A percentile compares a stretch with the other conserved stretches of the same genome.
phyloP scores from a whole-genome alignment of 2,797 vertebrate species.

The Chelon auratus region DNA sequence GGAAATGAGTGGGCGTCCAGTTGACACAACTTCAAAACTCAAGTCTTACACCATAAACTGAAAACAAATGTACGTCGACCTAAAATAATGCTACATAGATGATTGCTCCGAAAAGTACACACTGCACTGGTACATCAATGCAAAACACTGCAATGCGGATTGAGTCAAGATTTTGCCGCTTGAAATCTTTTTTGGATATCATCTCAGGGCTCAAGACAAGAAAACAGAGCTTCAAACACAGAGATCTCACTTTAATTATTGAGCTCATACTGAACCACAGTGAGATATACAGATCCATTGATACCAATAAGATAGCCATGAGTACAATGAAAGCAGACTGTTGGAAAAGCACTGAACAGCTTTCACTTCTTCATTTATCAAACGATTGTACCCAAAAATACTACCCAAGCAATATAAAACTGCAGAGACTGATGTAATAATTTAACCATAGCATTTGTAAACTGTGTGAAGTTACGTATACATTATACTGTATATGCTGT shows the following conservation, averaged over 20 bases:
- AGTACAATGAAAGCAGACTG: neutral
- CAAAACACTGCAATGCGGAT: neutral
- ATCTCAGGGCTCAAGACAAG: neutral
- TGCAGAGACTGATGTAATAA: neutral
- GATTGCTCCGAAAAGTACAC: neutral
- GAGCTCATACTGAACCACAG: neutral
- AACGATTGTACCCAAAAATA: too few relatives aligned
- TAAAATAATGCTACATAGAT: neutral
- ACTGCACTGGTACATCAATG: neutral
- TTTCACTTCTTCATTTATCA: neutral
- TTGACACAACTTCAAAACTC: slow-evolving; percentile 18
- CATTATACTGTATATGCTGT: neutral
- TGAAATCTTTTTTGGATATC: too few relatives aligned
- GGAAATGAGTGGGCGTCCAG: slow-evolving; percentile 62
- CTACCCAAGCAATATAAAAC: neutral
- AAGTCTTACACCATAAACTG: slow-evolving; percentile 13
- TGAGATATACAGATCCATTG: neutral
- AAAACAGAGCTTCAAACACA: slow-evolving; percentile 22
- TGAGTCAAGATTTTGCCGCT: neutral
- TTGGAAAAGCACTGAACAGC: neutral
- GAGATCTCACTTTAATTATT: slow-evolving; percentile 29
- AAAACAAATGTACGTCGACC: slow-evolving; percentile 6
- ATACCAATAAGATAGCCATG: slow-evolving; percentile 18
- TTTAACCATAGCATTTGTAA: too few relatives aligned
- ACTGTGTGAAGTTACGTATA: too few relatives aligned